A percentile compares a stretch with the other conserved stretches of the same genome.
These are phyloP conservation scores for Diaprepes abbreviatus DNA, from an alignment of 2,888 invertebrate species.

Conservation along the genomic window DNA sequence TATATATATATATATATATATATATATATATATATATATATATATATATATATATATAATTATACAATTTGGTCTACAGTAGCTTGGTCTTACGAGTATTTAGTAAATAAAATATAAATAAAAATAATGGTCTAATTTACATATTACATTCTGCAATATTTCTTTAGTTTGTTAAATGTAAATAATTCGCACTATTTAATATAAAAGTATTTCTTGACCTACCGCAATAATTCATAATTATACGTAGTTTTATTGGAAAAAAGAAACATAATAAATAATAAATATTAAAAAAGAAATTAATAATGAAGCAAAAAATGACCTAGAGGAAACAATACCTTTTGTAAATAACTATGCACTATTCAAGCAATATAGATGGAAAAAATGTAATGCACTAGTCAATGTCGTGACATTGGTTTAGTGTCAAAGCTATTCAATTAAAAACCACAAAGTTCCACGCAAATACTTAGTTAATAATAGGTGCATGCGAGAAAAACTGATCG, in stretches of 20 bases:
- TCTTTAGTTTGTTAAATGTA: too few relatives aligned
- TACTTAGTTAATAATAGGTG: not conserved
- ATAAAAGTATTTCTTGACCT: conserved; percentile 1
- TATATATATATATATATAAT: too few relatives aligned
- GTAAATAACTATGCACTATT: not conserved
- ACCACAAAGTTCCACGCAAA: conserved; percentile 22
- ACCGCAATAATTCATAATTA: not conserved
- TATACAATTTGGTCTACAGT: too few relatives aligned
- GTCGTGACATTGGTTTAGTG: conserved; percentile 37
- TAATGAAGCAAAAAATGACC: conserved; percentile 9
- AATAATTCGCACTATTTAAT: too few relatives aligned
- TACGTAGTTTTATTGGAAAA: not conserved
- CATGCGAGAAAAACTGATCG: conserved; percentile 5
- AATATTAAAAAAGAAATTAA: not conserved
- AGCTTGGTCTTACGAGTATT: too few relatives aligned
- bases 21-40: too few relatives aligned
- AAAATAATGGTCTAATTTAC: too few relatives aligned
- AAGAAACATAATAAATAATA: not conserved
- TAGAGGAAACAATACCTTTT: conserved; percentile 24
- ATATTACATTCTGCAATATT: too few relatives aligned
- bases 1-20: too few relatives aligned
- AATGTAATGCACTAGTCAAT: conserved; percentile 29
- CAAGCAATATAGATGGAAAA: conserved; percentile 21
- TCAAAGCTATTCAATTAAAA: conserved; percentile 33
- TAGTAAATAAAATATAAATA: too few relatives aligned